Evolutionary conservation across 2,888 invertebrate species (phyloP).

Genomic region (Chrysodeixis includens): DNA sequence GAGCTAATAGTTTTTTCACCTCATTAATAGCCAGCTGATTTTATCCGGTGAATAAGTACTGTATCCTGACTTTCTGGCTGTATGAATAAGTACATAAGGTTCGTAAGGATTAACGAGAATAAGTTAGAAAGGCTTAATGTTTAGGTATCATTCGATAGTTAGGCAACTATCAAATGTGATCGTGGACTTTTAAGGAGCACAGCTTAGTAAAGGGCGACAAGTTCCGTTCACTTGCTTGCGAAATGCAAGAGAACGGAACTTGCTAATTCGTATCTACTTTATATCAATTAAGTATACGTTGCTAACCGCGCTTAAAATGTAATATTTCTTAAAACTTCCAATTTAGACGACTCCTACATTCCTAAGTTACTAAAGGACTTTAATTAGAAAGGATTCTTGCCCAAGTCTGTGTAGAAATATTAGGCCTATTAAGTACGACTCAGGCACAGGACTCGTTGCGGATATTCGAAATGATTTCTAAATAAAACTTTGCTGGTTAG

Average conservation of each 20-base stretch:
- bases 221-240: slow-evolving; percentile 61
- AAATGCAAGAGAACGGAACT: slow-evolving; percentile 22
- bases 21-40: no score
- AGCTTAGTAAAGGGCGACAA: slow-evolving; percentile 45
- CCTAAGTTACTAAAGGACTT: not conserved
- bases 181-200: no score
- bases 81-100: no score
- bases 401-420: not conserved
- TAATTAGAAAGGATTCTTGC: slow-evolving; percentile 4
- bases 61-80: no score
- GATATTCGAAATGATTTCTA: not conserved
- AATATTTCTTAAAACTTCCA: slow-evolving; percentile 2
- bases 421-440: not conserved
- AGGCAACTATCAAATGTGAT: no score
- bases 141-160: no score
- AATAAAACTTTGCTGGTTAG: no score
- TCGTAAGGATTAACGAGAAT: no score
- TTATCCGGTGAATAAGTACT: no score
- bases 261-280: not conserved
- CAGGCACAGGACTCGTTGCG: not conserved
- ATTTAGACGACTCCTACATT: slow-evolving; percentile 4
- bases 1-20: no score
- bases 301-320: not conserved
- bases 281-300: not conserved
- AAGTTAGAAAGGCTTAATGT: no score